Evolutionary conservation across 2,797 vertebrate genomes (phyloP), one percentile per base, ranked within the genome.

Genomic region (Periparus ater): DNA sequence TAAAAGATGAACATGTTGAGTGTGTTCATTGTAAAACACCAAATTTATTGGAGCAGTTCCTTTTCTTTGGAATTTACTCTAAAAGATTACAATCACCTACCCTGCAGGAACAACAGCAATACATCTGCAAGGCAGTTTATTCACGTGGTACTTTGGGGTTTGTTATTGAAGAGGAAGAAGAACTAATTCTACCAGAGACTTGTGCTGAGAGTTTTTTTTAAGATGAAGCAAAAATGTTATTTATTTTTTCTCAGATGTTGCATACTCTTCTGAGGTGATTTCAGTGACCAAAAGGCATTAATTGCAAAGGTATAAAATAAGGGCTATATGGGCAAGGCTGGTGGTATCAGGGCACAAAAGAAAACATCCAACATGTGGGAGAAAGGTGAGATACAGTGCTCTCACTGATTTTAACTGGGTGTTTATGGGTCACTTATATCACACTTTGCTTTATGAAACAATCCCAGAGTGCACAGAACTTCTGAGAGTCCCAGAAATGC

Each of bases 1-100:
- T 87, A 94, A 83, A 93, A 96, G 45, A 95, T 87, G 87, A 96
- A 92, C 77, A 48, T 11, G 21, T 71, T 42, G 55, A 87, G 26
- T 29, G 34, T 70, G 38, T 65, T 84, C 84, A 55, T 54, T 85
- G 82, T 91, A 93, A 94, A 93, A 53, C 53, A 84, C 9, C 11
- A 74, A 74, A 93, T 92, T 88, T 90, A 85, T 90, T 47, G 27
- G n/a, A 85, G 23, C 27, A 71, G 50, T 93, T 92, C 12, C 27
- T 92, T 29, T 27, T 55, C 91, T 76, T 54, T 10, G 0, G 23
- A 94, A 85, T 91, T 89, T 93, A 81, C 72, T 82, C 61, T 84
- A 74, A 94, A 95, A 90, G 30, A 92, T 79, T 77, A 60, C 60
- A 81, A 42, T 81, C 73, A 55, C 19, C 53, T 30, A 53, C 47